These are phyloP conservation scores for Melinopterus prodromus DNA, from an alignment of 2,888 invertebrate species.

Conservation along the genomic window DNA sequence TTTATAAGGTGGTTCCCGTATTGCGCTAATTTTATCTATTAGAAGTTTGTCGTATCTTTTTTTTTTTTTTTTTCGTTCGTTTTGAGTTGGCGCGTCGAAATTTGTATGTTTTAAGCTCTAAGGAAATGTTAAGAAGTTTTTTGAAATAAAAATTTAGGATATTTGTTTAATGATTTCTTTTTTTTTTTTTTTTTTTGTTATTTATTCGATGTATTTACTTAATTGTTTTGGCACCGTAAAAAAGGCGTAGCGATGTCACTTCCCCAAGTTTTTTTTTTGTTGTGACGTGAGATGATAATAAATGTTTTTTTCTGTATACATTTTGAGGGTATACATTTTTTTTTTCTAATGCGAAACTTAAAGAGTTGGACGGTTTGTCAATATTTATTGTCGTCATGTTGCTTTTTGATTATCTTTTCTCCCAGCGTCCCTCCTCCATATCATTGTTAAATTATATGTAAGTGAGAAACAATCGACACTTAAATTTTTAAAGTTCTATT, in stretches of 20 bases:
- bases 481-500: constrained; percentile 36
- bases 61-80: neutral
- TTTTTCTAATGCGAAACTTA: constrained; percentile 7
- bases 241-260: too few species aligned
- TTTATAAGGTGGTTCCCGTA: neutral
- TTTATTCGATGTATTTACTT: constrained; percentile 6
- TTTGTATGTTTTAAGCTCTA: neutral
- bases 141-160: constrained; percentile 22
- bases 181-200: constrained; percentile 15
- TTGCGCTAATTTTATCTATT: neutral
- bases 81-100: neutral
- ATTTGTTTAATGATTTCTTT: constrained; percentile 8
- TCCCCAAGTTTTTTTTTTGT: neutral
- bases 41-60: neutral
- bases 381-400: constrained; percentile 25
- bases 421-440: neutral
- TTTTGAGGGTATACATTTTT: neutral
- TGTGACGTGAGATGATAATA: constrained; percentile 7
- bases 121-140: neutral
- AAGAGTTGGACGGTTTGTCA: neutral
- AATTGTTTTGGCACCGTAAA: too few species aligned
- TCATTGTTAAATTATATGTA: constrained; percentile 27
- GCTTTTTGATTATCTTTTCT: constrained; percentile 18
- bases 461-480: constrained; percentile 15
- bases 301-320: constrained; percentile 13